These are phyloP conservation scores for Melanerpes aurifrons DNA, from an alignment of 2,113 vertebrate genomes.

Conservation along the genomic window DNA sequence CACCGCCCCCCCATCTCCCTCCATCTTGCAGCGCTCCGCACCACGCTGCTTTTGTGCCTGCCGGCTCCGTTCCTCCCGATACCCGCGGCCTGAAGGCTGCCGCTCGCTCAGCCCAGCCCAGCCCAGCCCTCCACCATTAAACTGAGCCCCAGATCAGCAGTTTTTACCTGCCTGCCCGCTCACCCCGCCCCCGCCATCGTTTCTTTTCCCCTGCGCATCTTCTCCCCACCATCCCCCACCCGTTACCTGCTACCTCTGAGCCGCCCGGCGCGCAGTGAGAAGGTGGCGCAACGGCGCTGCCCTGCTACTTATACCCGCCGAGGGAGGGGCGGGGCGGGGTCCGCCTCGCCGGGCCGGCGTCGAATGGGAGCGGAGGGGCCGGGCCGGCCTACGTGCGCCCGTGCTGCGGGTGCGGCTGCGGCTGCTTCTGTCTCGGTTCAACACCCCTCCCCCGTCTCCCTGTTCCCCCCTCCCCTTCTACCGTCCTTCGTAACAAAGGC, in stretches of 20 bases:
- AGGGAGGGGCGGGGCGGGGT: neutral
- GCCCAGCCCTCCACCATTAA: too few species aligned
- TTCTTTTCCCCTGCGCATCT: neutral
- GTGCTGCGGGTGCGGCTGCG: slow-evolving; percentile 12
- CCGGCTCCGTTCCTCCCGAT: neutral
- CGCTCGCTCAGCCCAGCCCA: too few species aligned
- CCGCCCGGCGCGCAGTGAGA: slow-evolving; percentile 1
- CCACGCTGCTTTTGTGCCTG: neutral
- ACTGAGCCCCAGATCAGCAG: too few species aligned
- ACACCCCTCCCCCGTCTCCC: neutral
- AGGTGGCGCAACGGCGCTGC: neutral
- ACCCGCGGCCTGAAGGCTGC: too few species aligned
- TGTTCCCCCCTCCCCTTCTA: too few species aligned
- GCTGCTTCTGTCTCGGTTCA: neutral
- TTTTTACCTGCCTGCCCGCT: too few species aligned
- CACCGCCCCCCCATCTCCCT: neutral
- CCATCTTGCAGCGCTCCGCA: neutral
- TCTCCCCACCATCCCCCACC: neutral
- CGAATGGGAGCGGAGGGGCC: slow-evolving; percentile 36
- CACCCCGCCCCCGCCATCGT: too few species aligned
- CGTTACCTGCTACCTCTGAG: neutral
- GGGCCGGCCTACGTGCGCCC: slow-evolving; percentile 68
- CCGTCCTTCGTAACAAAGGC: neutral
- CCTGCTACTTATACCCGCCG: slow-evolving; percentile 16
- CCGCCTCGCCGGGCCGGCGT: neutral